Base-by-base conservation (phyloP, 2,113 vertebrate species). In the Fulica atra region DNA sequence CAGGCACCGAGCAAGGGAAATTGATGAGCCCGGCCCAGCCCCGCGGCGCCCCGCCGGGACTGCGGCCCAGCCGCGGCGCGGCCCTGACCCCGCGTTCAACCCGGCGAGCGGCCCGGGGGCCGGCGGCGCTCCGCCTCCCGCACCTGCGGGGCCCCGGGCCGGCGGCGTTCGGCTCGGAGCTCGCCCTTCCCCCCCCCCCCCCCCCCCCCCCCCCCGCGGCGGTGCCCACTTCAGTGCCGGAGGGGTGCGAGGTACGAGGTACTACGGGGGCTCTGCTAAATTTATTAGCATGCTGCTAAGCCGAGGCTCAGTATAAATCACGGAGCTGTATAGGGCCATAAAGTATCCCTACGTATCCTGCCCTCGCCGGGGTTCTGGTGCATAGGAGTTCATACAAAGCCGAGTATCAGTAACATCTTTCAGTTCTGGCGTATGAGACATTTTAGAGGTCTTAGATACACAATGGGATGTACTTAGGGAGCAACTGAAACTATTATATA, bases 81-180 rank as follows among this genome's bases (percentile, higher is more conserved):
- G 98, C 97, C 89, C 94, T 98, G 98, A 98, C 98, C 98, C 97
- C 94, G 89, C 82, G 98, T 98, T 99, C 97, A 98, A 98, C 98
- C 99, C 98, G 98, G 96, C 81, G 68, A 92, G 94, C 92, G 92
- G 93, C 78, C 44, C 80, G 28, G 10, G 9, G 26, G 16, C 17
- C 31, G 42, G 64, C 7, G 11, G 57, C 26, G 26, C 83, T 79
- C 65, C 65, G 65, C 85, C 57, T 68, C 85, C 89, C 94, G 95
- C 97, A 98, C 97, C 96, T 98, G 97, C 97, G 94, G 88, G 91
- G 51, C 93, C 77, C 57, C 73, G 54, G 50, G 50, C 50, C 76
- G 16, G 48, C 59, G 48, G 87, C 92, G 57, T 51, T 51, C 19
- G 25, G 25, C 50, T 51, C 50, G 24, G 50, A 51, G 86, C 63